Conservation (phyloP, 2,797 vertebrate genomes). For the Labroides dimidiatus region DNA sequence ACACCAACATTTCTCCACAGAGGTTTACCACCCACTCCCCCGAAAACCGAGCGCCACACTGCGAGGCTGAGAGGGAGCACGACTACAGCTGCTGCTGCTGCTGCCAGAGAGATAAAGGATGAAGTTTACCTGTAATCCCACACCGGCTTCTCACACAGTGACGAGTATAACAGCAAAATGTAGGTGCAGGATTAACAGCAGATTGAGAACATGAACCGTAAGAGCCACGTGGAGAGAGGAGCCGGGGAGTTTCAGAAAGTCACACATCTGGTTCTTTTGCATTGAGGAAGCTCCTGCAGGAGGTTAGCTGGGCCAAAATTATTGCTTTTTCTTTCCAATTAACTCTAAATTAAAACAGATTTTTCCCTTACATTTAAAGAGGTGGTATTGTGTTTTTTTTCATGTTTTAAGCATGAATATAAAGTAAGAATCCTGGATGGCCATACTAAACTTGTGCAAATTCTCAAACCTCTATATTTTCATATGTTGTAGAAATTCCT, state of each 20-base stretch:
- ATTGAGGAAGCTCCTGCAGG: background rate
- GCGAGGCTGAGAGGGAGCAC: slow-evolving; percentile 50
- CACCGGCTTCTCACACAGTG: slow-evolving; percentile 42
- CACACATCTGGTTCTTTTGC: background rate
- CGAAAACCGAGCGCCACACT: slow-evolving; percentile 44
- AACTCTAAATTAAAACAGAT: background rate
- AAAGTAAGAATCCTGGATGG: too few species aligned
- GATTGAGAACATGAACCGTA: background rate
- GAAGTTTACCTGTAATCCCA: slow-evolving; percentile 71
- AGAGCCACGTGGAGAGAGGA: background rate
- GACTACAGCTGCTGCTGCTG: slow-evolving; percentile 52
- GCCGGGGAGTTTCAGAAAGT: background rate
- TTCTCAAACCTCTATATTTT: too few species aligned
- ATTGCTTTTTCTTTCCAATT: background rate
- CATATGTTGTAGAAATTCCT: too few species aligned
- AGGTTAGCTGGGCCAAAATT: background rate
- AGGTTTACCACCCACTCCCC: slow-evolving; percentile 49
- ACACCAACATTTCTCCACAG: slow-evolving; percentile 48
- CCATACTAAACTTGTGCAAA: too few species aligned
- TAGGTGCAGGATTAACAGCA: background rate
- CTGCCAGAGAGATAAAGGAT: slow-evolving; percentile 63
- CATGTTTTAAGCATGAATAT: too few species aligned
- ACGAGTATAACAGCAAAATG: background rate
- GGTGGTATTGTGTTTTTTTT: too few species aligned
- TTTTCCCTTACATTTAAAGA: too few species aligned